Evolutionary conservation across 2,113 vertebrate species (phyloP).

Genomic region (Hippolais icterina): DNA sequence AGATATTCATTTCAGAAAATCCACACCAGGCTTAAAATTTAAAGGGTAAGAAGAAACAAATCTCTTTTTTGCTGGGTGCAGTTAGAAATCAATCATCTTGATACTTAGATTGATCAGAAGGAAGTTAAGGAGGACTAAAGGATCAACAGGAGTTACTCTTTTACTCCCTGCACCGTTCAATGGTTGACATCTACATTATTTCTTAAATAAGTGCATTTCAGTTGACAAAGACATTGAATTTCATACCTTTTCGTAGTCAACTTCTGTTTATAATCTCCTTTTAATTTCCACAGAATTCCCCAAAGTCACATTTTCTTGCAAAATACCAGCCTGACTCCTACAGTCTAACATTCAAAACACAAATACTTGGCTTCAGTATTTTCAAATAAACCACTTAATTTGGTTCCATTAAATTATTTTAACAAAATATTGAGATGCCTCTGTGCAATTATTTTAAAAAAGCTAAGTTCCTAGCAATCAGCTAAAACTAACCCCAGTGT

Average conservation of each 20-base stretch:
- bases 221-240: neutral
- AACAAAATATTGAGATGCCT: neutral
- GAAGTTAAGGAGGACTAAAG: neutral
- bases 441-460: neutral
- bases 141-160: neutral
- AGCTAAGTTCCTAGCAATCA: neutral
- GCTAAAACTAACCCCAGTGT: neutral
- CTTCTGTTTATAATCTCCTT: neutral
- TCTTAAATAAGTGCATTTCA: neutral
- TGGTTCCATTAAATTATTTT: neutral
- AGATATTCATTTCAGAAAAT: neutral
- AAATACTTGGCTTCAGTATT: neutral
- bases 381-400: neutral
- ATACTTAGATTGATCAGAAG: neutral
- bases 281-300: slow-evolving; percentile 18
- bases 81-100: neutral
- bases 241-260: neutral
- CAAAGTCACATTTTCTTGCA: slow-evolving; percentile 4
- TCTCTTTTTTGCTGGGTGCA: neutral
- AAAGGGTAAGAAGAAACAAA: neutral
- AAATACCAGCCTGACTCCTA: neutral
- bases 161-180: neutral
- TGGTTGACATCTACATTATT: neutral
- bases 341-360: neutral
- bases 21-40: neutral